Conservation (phyloP, 2,888 invertebrate species). For the Ochropacha duplaris region DNA sequence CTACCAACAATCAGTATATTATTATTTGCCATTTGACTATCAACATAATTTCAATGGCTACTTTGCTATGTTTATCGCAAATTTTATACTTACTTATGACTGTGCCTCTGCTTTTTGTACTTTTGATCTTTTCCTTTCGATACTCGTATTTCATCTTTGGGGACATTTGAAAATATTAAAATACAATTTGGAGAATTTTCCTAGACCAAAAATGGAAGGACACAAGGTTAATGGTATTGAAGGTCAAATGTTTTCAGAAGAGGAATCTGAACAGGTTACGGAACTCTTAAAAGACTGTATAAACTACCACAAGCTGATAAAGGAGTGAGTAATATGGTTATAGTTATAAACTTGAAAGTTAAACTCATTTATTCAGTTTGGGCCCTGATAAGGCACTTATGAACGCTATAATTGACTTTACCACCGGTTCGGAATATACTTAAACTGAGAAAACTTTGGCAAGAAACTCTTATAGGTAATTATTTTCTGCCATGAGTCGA, state of each 20-base stretch:
- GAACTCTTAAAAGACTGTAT: constrained; percentile 14
- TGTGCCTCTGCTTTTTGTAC: constrained; percentile 12
- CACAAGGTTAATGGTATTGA: background rate
- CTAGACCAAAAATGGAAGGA: constrained; percentile 8
- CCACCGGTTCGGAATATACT: too few species aligned
- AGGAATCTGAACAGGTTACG: background rate
- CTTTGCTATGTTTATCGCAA: background rate
- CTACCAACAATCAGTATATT: background rate
- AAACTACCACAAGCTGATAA: constrained; percentile 15
- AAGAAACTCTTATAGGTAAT: too few species aligned
- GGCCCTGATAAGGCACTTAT: too few species aligned
- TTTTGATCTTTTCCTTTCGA: constrained; percentile 29
- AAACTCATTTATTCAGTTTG: too few species aligned
- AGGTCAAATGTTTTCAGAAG: background rate
- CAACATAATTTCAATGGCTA: background rate
- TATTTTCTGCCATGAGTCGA: too few species aligned
- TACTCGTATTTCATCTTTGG: constrained; percentile 35
- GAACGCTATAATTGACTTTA: too few species aligned
- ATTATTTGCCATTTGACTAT: background rate
- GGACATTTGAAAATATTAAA: constrained; percentile 35
- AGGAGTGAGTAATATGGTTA: constrained; percentile 14
- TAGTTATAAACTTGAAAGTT: too few species aligned
- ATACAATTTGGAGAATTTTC: constrained; percentile 22
- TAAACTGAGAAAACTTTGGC: too few species aligned
- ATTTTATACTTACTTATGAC: background rate